phyloP scores from a whole-genome alignment of 1,140 invertebrate species.

The Leguminivora glycinivorella region DNA sequence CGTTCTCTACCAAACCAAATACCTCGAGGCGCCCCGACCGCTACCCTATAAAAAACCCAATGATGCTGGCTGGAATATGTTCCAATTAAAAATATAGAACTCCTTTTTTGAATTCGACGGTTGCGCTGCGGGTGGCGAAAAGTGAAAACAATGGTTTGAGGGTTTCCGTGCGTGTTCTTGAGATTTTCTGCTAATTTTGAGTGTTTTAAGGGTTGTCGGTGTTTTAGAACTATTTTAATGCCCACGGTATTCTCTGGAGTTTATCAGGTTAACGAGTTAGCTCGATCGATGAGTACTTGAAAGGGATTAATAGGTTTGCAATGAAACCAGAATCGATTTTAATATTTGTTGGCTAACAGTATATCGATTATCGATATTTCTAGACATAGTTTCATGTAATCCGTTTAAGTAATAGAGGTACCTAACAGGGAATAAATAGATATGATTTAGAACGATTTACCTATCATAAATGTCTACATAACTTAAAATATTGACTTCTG shows the following conservation, averaged over 20 bases:
- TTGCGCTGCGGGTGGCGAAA: constrained; percentile 42
- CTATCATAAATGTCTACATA: no score
- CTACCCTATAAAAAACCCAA: constrained; percentile 44
- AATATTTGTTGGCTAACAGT: neutral
- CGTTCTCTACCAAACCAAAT: constrained; percentile 57
- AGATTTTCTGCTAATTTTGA: constrained; percentile 12
- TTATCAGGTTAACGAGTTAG: neutral
- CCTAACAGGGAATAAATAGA: no score
- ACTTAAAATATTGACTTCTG: no score
- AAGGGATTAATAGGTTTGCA: neutral
- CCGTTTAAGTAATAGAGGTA: no score
- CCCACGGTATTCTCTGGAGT: neutral
- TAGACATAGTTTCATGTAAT: no score
- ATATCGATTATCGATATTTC: no score
- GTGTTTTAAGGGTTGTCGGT: constrained; percentile 11
- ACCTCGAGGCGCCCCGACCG: constrained; percentile 55
- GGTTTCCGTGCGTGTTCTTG: constrained; percentile 14
- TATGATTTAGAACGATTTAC: no score
- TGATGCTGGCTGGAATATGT: constrained; percentile 56
- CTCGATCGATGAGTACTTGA: neutral
- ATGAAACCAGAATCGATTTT: neutral
- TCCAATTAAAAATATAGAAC: constrained; percentile 64
- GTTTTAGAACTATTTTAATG: neutral
- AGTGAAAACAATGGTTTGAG: constrained; percentile 36
- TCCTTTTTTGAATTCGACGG: constrained; percentile 41